Evolutionary conservation across 1,140 invertebrate genomes (phyloP), one percentile per base, ranked within the genome.

Genomic region (Zaprionus gabonicus): DNA sequence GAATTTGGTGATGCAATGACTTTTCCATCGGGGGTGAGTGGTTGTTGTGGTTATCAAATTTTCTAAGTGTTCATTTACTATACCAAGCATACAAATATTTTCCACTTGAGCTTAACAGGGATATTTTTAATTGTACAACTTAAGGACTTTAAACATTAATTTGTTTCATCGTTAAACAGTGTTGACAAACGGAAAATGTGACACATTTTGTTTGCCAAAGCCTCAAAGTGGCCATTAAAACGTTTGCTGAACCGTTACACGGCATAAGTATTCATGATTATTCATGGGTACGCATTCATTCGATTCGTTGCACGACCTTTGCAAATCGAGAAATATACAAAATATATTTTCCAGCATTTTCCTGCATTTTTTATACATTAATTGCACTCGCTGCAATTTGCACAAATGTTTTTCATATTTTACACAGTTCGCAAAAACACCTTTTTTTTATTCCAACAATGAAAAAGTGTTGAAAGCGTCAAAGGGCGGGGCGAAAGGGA

Each of bases 1-100:
- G 63, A 63, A 67, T 44, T 53, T 34, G 63, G 28, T 59, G 31
- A 66, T 66, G 23, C 49, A 65, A 62, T 70, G 12, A 62, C 31
- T 4, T 23, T 23, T 17, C 9, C 13, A 4, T 34, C 13, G 15
- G 10, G 55, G n/a, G 17, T 3, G 28, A n/a, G 15, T 31, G 15
- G 41, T 46, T 46, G 7, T 46, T 17, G 41, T 5, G 41, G n/a
- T 46, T 46, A 6, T 46, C 0, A 9, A 49, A 7, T 6, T 13
- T 13, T 51, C 41, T 46, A 17, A 9, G 46, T 20, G 46, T 51
- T 12, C n/a, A 51, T 51, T 51, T 51, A 51, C 46, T 51, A 51
- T 51, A 51, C 20, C 46, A 49, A 12, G 46, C 46, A 51, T 51
- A 51, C 12, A n/a, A 9, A 51, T 25, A 51, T 25, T 20, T 23